Conservation (phyloP, 2,888 invertebrate genomes). For the Boloria selene region DNA sequence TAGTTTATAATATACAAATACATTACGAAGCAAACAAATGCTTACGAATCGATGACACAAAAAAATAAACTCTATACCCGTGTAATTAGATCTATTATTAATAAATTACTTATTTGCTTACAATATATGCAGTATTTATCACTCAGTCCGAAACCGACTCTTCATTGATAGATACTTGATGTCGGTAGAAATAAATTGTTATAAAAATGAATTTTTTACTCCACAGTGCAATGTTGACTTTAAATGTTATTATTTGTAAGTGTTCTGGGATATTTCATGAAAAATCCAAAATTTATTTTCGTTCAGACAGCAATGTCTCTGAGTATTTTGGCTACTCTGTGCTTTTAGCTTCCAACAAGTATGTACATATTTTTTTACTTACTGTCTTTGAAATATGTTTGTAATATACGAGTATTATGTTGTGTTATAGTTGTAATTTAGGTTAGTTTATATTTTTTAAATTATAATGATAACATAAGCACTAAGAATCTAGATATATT, state of each 20-base stretch:
- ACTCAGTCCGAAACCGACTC: not conserved
- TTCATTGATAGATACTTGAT: not conserved
- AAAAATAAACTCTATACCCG: not conserved
- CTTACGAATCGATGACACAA: not conserved
- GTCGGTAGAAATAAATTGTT: conserved; percentile 1
- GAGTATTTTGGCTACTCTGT: conserved; percentile 65
- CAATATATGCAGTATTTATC: conserved; percentile 1
- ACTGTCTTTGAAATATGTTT: not conserved
- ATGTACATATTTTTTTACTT: conserved; percentile 1
- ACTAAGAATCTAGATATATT: too few relatives aligned
- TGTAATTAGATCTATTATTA: not conserved
- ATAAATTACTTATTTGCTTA: not conserved
- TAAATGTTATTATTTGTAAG: conserved; percentile 19
- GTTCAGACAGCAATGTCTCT: conserved; percentile 46
- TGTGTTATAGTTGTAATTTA: not conserved
- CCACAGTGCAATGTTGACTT: conserved; percentile 10
- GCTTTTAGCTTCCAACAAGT: conserved; percentile 43
- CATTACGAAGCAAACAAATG: not conserved
- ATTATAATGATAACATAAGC: too few relatives aligned
- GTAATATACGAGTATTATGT: not conserved
- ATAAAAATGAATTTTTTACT: conserved; percentile 10
- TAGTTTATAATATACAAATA: not conserved
- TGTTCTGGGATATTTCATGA: conserved; percentile 56
- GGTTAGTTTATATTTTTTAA: too few relatives aligned
- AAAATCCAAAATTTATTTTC: conserved; percentile 55